phyloP scores from a whole-genome alignment of 2,113 vertebrate species.

The Brachyhypopomus occidentalis region DNA sequence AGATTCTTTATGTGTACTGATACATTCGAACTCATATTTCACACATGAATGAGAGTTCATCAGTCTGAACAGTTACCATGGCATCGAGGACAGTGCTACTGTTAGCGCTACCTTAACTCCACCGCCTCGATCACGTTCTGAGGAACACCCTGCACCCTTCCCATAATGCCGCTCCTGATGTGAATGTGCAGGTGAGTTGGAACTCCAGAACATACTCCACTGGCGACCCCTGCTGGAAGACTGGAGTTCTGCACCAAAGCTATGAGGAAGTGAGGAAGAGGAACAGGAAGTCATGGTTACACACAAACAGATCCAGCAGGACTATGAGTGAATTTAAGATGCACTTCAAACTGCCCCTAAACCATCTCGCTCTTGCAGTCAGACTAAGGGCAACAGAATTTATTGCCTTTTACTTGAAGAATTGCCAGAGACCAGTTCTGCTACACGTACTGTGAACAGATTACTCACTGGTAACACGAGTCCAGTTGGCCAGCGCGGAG shows the following conservation, averaged over 20 bases:
- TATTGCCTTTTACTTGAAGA: not conserved
- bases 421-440: not conserved
- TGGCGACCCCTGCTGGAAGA: constrained; percentile 34
- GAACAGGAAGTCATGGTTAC: not conserved
- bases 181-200: constrained; percentile 80
- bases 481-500: constrained; percentile 75
- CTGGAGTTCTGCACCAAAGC: constrained; percentile 62
- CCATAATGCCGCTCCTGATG: constrained; percentile 72
- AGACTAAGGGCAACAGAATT: not conserved
- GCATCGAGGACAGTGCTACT: no score
- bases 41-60: no score
- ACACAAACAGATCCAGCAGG: not conserved
- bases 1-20: not conserved
- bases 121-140: constrained; percentile 77
- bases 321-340: no score
- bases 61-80: no score
- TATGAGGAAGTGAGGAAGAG: not conserved
- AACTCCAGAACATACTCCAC: constrained; percentile 75
- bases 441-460: not conserved
- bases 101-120: constrained; percentile 78
- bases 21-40: not conserved
- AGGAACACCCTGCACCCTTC: constrained; percentile 73
- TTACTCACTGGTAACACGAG: constrained; percentile 83
- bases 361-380: not conserved
- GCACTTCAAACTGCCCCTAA: no score